A percentile compares a stretch with the other conserved stretches of the same genome.
Evolutionary conservation across 2,113 vertebrate species (phyloP).

Genomic region (Thomomys bottae): DNA sequence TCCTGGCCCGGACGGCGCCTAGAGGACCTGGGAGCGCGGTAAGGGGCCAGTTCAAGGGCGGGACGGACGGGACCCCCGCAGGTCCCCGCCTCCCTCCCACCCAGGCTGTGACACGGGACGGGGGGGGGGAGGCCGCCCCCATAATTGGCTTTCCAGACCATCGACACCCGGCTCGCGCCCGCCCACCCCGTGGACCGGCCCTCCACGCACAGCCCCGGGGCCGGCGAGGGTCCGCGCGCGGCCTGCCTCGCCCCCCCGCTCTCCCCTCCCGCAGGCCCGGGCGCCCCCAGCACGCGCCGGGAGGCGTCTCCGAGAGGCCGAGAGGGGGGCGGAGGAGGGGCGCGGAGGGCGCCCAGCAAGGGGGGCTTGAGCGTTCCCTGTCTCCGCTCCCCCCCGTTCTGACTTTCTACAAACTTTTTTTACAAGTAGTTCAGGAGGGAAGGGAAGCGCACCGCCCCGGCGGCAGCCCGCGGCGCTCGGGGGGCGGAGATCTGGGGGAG

Average conservation of each 20-base stretch:
- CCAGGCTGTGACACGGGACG: not conserved
- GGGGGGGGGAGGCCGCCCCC: conserved; percentile 25
- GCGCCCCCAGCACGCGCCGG: too few relatives aligned
- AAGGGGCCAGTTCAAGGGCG: conserved; percentile 20
- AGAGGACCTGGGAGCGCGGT: conserved; percentile 33
- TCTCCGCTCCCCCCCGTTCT: not conserved
- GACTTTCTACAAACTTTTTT: conserved; percentile 64
- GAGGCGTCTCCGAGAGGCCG: too few relatives aligned
- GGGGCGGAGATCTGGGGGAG: conserved; percentile 57
- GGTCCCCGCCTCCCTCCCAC: not conserved
- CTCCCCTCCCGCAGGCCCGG: not conserved
- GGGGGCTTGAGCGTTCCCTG: too few relatives aligned
- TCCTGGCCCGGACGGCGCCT: conserved; percentile 51
- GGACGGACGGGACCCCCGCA: not conserved
- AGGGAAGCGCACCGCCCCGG: not conserved
- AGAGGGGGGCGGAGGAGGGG: not conserved
- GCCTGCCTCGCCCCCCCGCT: not conserved
- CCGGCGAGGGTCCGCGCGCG: not conserved
- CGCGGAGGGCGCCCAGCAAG: not conserved
- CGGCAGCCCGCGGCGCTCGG: not conserved
- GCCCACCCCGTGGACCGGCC: not conserved
- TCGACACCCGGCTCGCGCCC: not conserved
- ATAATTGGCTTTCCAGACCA: conserved; percentile 10
- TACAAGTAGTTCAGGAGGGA: conserved; percentile 41
- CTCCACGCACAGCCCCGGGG: not conserved